Base-by-base conservation (phyloP, 2,113 vertebrate genomes). In the Trogon melanurus region DNA sequence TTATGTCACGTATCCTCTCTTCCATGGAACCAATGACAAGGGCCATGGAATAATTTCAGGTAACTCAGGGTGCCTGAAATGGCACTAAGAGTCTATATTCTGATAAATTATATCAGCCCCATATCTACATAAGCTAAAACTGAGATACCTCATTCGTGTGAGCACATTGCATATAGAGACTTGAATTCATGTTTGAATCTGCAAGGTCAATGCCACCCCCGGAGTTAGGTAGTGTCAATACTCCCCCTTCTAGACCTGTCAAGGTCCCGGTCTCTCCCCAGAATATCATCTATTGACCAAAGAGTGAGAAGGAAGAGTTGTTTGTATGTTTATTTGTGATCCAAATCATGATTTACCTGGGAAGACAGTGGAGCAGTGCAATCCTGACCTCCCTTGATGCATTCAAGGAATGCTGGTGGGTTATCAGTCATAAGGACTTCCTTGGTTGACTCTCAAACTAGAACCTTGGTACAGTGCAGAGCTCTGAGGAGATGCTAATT, bases 201-300 rank as follows among this genome's bases (percentile, higher is more conserved):
- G 14, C 54, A 50, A 61, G 16, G 13, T 11, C 18, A 60, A 53
- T 29, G 27, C 17, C 27, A 48, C 9, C 16, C 11, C 23, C 18
- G 10, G 32, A 23, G 10, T 6, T 51, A 38, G 21, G 13, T 21
- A 30, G 25, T 16, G 38, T 20, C n/a, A 66, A 27, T 29, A n/a
- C 2, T 3, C 9, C 1, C 6, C 16, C 2, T 16, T 11, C 13
- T 45, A 34, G 26, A 13, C 6, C 16, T 83, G n/a, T 34, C 16
- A 65, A 65, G 3, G 27, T 64, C 50, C 56, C 20, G 48, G 3
- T 30, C 23, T 41, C 3, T 6, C 20, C 13, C 4, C 13, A 20
- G 44, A 58, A 82, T 41, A 51, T 38, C 10, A 36, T 5, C 27
- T 16, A 10, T 57, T 90, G 27, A 36, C 45, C 23, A 69, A 26